Conservation (phyloP, 2,113 vertebrate species). For the Prunella himalayana region DNA sequence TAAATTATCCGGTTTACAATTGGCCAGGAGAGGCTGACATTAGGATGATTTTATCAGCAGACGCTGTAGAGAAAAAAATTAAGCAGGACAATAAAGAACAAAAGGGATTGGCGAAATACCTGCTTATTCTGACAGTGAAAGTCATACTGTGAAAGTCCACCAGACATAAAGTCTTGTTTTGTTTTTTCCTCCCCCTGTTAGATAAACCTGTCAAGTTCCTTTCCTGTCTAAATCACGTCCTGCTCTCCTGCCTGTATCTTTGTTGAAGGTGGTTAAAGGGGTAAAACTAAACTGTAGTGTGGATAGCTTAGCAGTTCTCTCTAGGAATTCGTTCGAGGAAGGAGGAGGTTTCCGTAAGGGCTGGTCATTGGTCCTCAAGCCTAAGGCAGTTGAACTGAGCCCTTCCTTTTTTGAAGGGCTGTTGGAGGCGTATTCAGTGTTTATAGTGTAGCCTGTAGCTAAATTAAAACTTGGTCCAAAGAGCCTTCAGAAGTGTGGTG, state of each 20-base stretch:
- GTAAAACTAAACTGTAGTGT: not conserved
- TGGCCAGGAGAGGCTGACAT: not conserved
- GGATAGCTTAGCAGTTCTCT: not conserved
- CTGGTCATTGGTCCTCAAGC: not conserved
- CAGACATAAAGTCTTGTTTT: not conserved
- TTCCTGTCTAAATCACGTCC: not conserved
- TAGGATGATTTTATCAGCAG: not conserved
- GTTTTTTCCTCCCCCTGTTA: accelerated
- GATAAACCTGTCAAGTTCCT: not conserved
- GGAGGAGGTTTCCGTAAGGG: not conserved
- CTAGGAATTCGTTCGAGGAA: not conserved
- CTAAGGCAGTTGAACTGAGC: not conserved
- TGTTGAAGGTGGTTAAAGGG: not conserved
- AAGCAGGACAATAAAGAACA: not conserved
- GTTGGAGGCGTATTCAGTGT: accelerated
- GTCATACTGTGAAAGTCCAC: not conserved
- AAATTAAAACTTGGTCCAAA: not conserved
- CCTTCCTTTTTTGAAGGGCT: not conserved
- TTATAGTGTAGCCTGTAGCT: not conserved
- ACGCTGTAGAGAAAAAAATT: not conserved
- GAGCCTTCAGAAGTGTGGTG: not conserved
- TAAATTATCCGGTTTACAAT: not conserved
- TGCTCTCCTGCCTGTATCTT: not conserved
- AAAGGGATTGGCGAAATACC: not conserved
- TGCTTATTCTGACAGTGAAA: not conserved